Evolutionary conservation across 2,797 vertebrate species (phyloP), one percentile per base, ranked within the genome.

Genomic region (Sebastolobus altivelis): DNA sequence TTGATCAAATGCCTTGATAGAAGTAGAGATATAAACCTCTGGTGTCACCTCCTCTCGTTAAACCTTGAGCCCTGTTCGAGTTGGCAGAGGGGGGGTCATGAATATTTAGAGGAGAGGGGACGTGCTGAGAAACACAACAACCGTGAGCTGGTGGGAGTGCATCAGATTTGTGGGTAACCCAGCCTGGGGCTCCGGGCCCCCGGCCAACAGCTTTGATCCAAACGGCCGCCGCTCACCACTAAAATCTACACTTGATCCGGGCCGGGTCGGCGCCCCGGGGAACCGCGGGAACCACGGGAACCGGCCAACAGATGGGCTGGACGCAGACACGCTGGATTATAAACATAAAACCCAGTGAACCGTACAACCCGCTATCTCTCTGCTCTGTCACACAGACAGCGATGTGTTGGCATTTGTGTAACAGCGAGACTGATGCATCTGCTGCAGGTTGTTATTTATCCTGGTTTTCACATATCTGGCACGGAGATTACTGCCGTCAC

Each of bases 151-250:
- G 22, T 8, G 76, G 63, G 46, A 4, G 63, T 14, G 63, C 13
- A 29, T 33, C 35, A 31, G 81, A 65, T 70, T 38, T 59, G 65
- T 77, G 49, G 69, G 43, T 69, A 81, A 70, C 63, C 60, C 54
- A 0, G 54, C 65, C 59, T 2, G 60, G 54, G 25, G 58, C 77
- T 22, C 46, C 22, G 38, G 63, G 68, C 46, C 56, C 8, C 55
- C 2, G 0, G 68, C 82, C 79, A 67, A 40, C 33, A 16, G 79
- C 79, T 81, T 69, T 76, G 79, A 87, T 81, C 74, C 18, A 29
- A 49, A 16, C 8, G 35, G 65, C 38, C 3, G 2, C 37, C 1
- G 6, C 63, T 35, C 37, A 1, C 7, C 10, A 16, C 59, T 65
- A 13, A 77, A 81, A 49, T 61, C 76, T 38, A 31, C 27, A 22